Evolutionary conservation across 2,113 vertebrate species (phyloP).

Genomic region (Cryptomyrus ogoouensis): DNA sequence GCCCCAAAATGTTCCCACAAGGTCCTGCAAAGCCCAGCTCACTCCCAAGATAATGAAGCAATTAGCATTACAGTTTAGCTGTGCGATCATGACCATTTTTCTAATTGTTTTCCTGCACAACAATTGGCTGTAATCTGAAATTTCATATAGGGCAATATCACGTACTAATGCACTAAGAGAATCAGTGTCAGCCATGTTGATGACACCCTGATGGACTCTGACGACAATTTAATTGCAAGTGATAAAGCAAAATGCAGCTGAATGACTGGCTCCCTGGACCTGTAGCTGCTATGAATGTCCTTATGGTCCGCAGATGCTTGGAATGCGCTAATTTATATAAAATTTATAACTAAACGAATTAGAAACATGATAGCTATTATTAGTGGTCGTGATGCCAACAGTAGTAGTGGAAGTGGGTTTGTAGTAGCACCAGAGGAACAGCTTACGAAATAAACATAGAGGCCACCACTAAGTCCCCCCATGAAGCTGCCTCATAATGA

Average conservation of each 20-base stretch:
- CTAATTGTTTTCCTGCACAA: background rate
- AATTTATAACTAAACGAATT: background rate
- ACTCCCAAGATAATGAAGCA: background rate
- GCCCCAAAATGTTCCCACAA: background rate
- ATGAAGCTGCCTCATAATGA: background rate
- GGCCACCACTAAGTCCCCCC: background rate
- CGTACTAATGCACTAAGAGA: background rate
- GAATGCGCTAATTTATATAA: background rate
- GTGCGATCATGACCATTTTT: background rate
- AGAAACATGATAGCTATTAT: background rate
- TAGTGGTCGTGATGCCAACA: background rate
- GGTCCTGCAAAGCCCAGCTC: background rate
- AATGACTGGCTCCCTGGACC: background rate
- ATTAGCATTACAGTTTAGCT: background rate
- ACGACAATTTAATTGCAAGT: background rate
- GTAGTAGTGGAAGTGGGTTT: background rate
- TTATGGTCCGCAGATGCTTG: background rate
- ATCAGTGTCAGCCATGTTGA: background rate
- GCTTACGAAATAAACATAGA: background rate
- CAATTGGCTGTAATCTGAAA: background rate
- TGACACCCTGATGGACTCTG: background rate
- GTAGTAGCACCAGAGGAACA: background rate
- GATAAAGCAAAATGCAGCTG: background rate
- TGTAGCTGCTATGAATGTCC: background rate
- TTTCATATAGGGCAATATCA: background rate